Base-by-base conservation (phyloP, 2,888 invertebrate genomes). In the Alcis repandata region DNA sequence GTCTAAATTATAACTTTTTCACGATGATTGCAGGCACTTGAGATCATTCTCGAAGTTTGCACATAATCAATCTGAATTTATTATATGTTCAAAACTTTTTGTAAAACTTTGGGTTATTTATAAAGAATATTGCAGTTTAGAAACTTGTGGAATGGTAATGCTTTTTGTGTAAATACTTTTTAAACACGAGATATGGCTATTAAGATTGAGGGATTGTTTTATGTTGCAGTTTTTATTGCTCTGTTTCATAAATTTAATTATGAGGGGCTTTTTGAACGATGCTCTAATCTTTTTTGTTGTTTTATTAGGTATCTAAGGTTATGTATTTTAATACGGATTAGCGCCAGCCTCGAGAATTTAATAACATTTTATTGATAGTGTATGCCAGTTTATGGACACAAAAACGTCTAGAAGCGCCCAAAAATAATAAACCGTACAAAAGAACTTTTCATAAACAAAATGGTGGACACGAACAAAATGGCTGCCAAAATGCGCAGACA, bases 401-500 rank as follows among this genome's bases (percentile, higher is more conserved):
- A 22, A 65, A 66, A 2, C 53, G 61, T 59, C 48, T 65, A 63
- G 45, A 65, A 36, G 51, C 43, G 19, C 40, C 22, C 27, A 33
- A 46, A 63, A 49, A 67, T 19, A 54, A 52, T 46, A 52, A 67
- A 63, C 49, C 43, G 59, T 38, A 83, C 79, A 83, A 83, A 77
- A 76, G 75, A 67, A 72, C 78, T 80, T 82, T 81, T 80, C 82
- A 84, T 84, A 82, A 82, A 83, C 83, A 85, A 72, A 83, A 84
- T 85, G 78, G 82, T 79, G 70, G 72, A 72, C 72, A 76, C 73
- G 17, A n/a, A 83, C 82, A 85, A 87, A 85, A 89, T 87, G 87
- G 86, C 79, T 75, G 82, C 65, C 68, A 64, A 83, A 83, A 79
- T 73, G 82, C 80, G 83, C 84, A 88, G 89, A 91, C 87, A 90